phyloP scores from a whole-genome alignment of 1,140 invertebrate species.

The Micrasema minimum region DNA sequence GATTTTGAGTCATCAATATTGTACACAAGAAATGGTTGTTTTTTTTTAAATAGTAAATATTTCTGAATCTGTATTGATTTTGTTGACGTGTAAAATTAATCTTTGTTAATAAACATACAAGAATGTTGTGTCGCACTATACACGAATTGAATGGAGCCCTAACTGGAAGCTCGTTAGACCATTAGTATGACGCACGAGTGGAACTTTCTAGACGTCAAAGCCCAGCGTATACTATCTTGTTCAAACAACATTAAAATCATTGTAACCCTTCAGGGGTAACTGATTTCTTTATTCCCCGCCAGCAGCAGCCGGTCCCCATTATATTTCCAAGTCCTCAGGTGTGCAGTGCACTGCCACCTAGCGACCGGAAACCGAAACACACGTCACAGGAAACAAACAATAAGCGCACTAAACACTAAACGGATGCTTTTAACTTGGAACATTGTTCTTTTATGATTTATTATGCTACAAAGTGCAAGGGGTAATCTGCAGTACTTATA shows the following conservation, averaged over 20 bases:
- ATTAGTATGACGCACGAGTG: constrained; percentile 20
- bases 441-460: constrained; percentile 12
- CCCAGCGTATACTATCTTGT: neutral
- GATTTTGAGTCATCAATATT: no score
- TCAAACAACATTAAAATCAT: constrained; percentile 1
- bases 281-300: constrained; percentile 24
- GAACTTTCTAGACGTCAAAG: constrained; percentile 11
- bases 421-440: constrained; percentile 25
- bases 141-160: neutral
- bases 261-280: constrained; percentile 36
- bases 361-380: neutral
- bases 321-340: neutral
- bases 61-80: no score
- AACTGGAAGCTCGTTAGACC: constrained; percentile 5
- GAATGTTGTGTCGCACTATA: no score
- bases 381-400: constrained; percentile 16
- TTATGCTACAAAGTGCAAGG: constrained; percentile 1
- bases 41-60: no score
- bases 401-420: neutral
- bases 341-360: constrained; percentile 17
- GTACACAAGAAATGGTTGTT: no score
- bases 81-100: no score
- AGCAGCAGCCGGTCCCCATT: no score
- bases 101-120: no score
- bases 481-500: neutral